Evolutionary conservation across 2,888 invertebrate species (phyloP).

Genomic region (Brachypalpus laphriformis): DNA sequence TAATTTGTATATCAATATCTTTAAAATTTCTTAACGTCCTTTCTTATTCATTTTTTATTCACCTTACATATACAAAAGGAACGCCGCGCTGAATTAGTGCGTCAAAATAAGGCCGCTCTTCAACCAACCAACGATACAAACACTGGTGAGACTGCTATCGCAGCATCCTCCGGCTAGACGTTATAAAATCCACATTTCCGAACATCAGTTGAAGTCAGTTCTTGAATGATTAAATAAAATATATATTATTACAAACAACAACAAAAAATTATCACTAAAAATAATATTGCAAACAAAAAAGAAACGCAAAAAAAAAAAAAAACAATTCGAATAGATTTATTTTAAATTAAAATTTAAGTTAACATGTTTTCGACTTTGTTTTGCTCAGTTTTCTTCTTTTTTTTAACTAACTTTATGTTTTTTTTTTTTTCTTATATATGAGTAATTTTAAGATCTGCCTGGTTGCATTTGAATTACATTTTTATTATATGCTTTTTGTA

Average conservation of each 20-base stretch:
- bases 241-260: conserved; percentile 48
- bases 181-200: conserved; percentile 8
- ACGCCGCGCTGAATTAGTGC: conserved; percentile 94
- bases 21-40: conserved; percentile 66
- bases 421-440: background rate
- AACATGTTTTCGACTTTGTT: background rate
- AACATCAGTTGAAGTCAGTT: conserved; percentile 11
- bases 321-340: conserved; percentile 4
- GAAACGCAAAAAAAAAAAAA: conserved; percentile 22
- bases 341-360: conserved; percentile 10
- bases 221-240: conserved; percentile 9
- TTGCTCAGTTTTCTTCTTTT: background rate
- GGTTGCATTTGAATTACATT: conserved; percentile 49
- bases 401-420: conserved; percentile 8
- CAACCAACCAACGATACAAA: conserved; percentile 84
- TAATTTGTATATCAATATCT: background rate
- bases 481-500: conserved; percentile 58
- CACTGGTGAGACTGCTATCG: conserved; percentile 82
- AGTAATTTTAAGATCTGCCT: conserved; percentile 40
- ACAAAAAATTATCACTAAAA: conserved; percentile 33
- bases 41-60: too few species aligned
- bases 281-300: conserved; percentile 27
- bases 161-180: conserved; percentile 87
- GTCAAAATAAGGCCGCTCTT: conserved; percentile 91
- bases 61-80: too few species aligned